Evolutionary conservation across 2,888 invertebrate species (phyloP).

Genomic region (Pristionchus fissidentatus): DNA sequence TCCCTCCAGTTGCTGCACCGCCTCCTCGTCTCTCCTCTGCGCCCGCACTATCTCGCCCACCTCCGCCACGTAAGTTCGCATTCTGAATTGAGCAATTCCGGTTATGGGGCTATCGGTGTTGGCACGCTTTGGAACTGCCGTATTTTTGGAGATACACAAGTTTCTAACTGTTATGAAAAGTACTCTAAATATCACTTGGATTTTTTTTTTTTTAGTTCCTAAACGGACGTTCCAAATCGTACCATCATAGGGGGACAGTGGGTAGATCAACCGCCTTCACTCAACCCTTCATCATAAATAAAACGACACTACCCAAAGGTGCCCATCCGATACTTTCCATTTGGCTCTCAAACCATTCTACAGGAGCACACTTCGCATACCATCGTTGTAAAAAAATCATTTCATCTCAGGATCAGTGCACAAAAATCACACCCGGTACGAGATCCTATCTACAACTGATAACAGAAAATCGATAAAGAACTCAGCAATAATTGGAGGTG

Average conservation of each 20-base stretch:
- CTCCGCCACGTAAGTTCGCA: conserved; percentile 67
- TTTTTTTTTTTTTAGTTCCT: no score
- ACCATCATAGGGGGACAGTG: no score
- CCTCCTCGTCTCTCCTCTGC: conserved; percentile 70
- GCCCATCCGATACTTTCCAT: conserved; percentile 2
- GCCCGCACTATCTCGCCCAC: conserved; percentile 71
- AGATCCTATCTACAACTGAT: conserved; percentile 23
- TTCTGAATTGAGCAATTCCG: background rate
- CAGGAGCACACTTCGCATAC: background rate
- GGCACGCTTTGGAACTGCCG: no score
- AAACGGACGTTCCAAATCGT: no score
- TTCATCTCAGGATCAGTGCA: conserved; percentile 31
- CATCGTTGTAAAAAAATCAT: background rate
- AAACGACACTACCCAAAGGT: background rate
- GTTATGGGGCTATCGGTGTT: background rate
- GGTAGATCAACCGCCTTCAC: background rate
- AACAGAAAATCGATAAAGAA: conserved; percentile 7
- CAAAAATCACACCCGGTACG: background rate
- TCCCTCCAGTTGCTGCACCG: conserved; percentile 58
- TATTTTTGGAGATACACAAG: no score
- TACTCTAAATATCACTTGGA: no score
- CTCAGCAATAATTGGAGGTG: background rate
- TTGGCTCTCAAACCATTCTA: background rate
- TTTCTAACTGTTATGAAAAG: no score
- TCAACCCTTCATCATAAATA: background rate